Evolutionary conservation across 2,797 vertebrate species (phyloP), one percentile per base, ranked within the genome.

Genomic region (Scolopax bukidnonensis): DNA sequence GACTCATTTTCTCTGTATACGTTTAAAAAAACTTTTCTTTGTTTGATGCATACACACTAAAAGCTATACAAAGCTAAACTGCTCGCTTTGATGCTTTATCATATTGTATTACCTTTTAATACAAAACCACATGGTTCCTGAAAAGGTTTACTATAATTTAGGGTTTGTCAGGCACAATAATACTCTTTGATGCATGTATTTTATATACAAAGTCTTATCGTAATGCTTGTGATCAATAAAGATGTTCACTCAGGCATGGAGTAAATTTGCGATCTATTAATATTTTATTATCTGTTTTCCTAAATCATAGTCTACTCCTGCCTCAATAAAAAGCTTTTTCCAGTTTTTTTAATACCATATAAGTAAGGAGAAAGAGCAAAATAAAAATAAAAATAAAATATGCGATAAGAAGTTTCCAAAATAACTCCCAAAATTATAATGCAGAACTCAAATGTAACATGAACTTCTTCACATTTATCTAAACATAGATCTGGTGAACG

Each of bases 261-360:
- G 90, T 92, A 97, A 92, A 97, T 96, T 97, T 97, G 70, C 74
- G 75, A 97, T 59, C 53, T 92, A 85, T 96, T 97, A 97, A 96
- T 96, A 96, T 96, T 96, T 97, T 95, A 97, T 78, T 89, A 40
- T 75, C 48, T 73, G 25, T 70, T 82, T 69, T 56, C 53, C 87
- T 96, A 97, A 97, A 96, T 96, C 84, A 89, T 33, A 91, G 47
- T 78, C 78, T 84, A 82, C 23, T 87, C 20, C 60, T 92, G 87
- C 36, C 38, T 90, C 91, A 95, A 87, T 89, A 90, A 95, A 95
- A 95, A 43, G 32, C 1, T 89, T 94, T 68, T 91, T 84, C 40
- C 80, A 61, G 11, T 75, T 41, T 84, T 85, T 89, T 88, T 89
- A 16, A 84, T 40, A 27, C 6, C 6, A n/a, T 20, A 82, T 63